Evolutionary conservation across 2,113 vertebrate genomes (phyloP).

Genomic region (Xenotilapia leptura): DNA sequence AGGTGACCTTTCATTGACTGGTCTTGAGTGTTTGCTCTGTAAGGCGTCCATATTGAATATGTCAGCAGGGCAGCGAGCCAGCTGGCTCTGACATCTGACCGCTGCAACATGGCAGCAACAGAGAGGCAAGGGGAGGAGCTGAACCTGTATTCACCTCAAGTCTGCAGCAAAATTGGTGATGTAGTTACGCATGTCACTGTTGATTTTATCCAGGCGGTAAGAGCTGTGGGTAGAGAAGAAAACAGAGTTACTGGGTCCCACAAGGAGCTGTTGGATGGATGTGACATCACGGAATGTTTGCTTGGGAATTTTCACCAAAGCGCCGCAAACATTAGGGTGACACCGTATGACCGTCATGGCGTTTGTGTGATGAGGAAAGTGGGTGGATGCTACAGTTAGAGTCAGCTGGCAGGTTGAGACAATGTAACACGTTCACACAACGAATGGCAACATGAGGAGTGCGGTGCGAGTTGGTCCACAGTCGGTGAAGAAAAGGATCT

Average conservation of each 20-base stretch:
- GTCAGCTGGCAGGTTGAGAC: not conserved
- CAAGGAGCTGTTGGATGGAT: constrained; percentile 21
- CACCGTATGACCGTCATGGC: constrained; percentile 15
- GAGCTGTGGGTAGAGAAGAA: constrained; percentile 73
- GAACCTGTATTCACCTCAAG: constrained; percentile 73
- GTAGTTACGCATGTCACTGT: constrained; percentile 78
- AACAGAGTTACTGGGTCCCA: constrained; percentile 56
- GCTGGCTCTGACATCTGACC: constrained; percentile 33
- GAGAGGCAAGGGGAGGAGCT: not conserved
- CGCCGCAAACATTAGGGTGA: constrained; percentile 61
- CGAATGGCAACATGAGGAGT: not conserved
- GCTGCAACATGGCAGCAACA: constrained; percentile 45
- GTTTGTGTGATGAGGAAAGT: not conserved
- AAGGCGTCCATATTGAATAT: constrained; percentile 33
- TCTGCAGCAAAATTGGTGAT: constrained; percentile 80
- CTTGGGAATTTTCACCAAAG: constrained; percentile 36
- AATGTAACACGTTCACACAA: not conserved
- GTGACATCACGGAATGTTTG: constrained; percentile 56
- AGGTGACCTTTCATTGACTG: constrained; percentile 48
- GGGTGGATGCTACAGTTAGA: not conserved
- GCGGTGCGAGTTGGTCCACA: not conserved
- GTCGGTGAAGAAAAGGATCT: not conserved
- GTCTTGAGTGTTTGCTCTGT: constrained; percentile 39
- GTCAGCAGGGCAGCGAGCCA: constrained; percentile 52
- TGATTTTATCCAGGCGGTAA: constrained; percentile 78